Evolutionary conservation across 2,797 vertebrate genomes (phyloP), one percentile per base, ranked within the genome.

Genomic region (Psittacula echo): DNA sequence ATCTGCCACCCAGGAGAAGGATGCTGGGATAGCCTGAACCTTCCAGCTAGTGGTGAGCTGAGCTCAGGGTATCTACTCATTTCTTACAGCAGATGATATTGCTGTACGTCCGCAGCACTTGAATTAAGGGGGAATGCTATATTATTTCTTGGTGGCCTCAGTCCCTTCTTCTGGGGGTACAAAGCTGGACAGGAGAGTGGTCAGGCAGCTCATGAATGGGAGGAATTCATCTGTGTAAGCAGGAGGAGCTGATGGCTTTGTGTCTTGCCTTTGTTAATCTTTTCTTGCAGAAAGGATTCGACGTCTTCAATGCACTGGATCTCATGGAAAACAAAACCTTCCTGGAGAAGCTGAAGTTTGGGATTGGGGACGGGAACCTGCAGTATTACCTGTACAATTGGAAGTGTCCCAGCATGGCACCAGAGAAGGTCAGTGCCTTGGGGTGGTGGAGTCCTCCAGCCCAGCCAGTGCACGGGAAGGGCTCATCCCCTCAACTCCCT

Each of bases 351-450:
- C 99, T 99, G 92, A 99, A 99, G 98, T 99, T 99, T 18, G 99
- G 99, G 94, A 99, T 99, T 3, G 99, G 99, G 26, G 99, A 99
- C 1, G 99, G 99, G 94, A 99, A 99, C 97, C 98, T 99, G 98
- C 99, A 99, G 99, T 99, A 99, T 99, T 99, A 99, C 94, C 98
- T 99, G 96, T 99, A 99, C 98, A 99, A 99, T 98, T 99, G 99
- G 99, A 99, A 99, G 97, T 99, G 99, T 98, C 99, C 99, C 96
- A 99, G 98, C 98, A 99, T 99, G 99, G 99, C 99, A 22, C 97
- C 99, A 4, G 99, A 99, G 98, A 99, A 99, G 99, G 99, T 99
- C 96, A 6, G 94, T 81, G 45, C 85, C 17, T 12, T 7, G 77
- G 32, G 39, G 7, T 6, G 19, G 27, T 5, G 56, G 29, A 48